These are phyloP conservation scores for Setipinna tenuifilis DNA, from an alignment of 2,797 vertebrate genomes.

Conservation along the genomic window DNA sequence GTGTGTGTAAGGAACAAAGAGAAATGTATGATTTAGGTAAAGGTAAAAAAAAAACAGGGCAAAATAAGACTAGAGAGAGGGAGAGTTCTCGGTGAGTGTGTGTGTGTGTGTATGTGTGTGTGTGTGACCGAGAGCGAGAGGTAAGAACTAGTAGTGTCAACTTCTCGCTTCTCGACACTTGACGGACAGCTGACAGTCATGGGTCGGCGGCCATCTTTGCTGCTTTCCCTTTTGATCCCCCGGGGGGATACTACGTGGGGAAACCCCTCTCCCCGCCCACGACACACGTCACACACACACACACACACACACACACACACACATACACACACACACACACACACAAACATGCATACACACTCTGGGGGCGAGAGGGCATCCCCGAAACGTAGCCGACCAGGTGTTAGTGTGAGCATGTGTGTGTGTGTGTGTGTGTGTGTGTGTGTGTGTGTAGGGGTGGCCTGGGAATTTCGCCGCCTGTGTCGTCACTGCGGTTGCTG, in stretches of 20 bases:
- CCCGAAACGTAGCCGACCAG: slow-evolving; percentile 33
- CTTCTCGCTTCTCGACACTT: not conserved
- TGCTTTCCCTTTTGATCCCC: slow-evolving; percentile 24
- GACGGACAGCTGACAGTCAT: not conserved
- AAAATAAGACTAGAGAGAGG: too few relatives aligned
- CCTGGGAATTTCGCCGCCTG: not conserved
- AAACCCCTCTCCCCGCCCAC: slow-evolving; percentile 38
- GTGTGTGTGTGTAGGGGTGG: not conserved
- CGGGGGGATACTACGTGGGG: slow-evolving; percentile 34
- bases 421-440: slow-evolving; percentile 9
- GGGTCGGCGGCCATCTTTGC: not conserved
- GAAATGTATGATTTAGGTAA: too few relatives aligned
- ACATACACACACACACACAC: not conserved
- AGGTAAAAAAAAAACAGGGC: too few relatives aligned
- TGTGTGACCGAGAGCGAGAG: not conserved
- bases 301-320: slow-evolving; percentile 30
- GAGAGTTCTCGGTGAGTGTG: too few relatives aligned
- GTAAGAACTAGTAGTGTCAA: not conserved
- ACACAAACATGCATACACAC: slow-evolving; percentile 35
- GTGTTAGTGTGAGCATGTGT: not conserved
- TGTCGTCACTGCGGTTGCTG: not conserved
- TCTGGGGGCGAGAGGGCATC: slow-evolving; percentile 38
- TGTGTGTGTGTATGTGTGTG: too few relatives aligned
- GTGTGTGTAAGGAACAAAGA: too few relatives aligned
- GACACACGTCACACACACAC: not conserved